phyloP scores from a whole-genome alignment of 2,888 invertebrate species.

The Gasteruption jaculator region DNA sequence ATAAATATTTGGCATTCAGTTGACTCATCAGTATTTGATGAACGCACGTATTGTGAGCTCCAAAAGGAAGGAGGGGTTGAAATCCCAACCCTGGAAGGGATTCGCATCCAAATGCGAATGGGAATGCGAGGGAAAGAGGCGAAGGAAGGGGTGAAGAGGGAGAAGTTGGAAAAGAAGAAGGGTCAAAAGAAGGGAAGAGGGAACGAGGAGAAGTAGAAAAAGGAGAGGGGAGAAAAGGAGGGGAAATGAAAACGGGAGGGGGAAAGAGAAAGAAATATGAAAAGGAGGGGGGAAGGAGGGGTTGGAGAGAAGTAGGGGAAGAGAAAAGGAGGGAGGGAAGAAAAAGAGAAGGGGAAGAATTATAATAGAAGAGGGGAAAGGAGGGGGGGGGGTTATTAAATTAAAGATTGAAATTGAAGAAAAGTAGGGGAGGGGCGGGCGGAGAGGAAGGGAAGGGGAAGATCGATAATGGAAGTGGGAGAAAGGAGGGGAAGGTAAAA shows the following conservation, averaged over 20 bases:
- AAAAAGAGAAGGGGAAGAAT: slow-evolving; percentile 13
- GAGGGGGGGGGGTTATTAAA: no score
- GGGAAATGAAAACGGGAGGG: slow-evolving; percentile 13
- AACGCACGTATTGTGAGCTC: no score
- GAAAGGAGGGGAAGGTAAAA: no score
- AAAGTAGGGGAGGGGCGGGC: no score
- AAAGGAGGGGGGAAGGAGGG: background rate
- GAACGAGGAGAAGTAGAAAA: background rate
- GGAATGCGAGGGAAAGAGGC: slow-evolving; percentile 5
- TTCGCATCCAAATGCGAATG: slow-evolving; percentile 3
- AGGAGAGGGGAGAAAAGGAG: background rate
- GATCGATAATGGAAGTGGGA: no score
- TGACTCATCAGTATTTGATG: no score
- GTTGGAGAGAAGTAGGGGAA: background rate
- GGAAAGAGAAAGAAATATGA: slow-evolving; percentile 16
- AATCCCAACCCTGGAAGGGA: no score
- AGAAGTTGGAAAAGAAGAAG: background rate
- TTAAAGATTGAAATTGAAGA: no score
- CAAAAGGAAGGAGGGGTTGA: no score
- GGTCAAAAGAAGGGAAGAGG: background rate
- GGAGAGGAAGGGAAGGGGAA: no score
- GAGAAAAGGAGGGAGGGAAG: background rate
- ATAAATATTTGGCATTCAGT: no score
- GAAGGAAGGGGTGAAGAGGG: background rate
- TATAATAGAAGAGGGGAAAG: no score